phyloP scores from a whole-genome alignment of 2,888 invertebrate species.

The Agrochola circellaris region DNA sequence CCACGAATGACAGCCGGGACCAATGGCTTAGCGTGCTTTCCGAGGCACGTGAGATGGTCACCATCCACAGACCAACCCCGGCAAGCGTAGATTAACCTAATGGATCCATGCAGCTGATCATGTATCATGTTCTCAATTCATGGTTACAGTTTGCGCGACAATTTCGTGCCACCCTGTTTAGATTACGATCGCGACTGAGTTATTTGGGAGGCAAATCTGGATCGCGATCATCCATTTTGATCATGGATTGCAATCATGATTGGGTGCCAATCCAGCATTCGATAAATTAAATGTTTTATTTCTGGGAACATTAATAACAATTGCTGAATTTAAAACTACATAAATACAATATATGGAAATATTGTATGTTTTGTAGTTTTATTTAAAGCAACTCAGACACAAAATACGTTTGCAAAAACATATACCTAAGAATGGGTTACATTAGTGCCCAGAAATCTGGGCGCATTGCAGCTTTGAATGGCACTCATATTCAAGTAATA shows the following conservation, averaged over 20 bases:
- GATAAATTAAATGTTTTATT: background rate
- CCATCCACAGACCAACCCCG: too few relatives aligned
- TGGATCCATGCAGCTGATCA: too few relatives aligned
- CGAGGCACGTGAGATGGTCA: too few relatives aligned
- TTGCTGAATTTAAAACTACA: background rate
- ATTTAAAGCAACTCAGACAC: background rate
- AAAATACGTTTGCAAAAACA: background rate
- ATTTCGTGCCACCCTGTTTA: too few relatives aligned
- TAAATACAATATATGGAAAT: too few relatives aligned
- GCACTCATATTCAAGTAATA: constrained; percentile 26
- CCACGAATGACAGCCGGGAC: too few relatives aligned
- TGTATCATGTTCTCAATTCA: too few relatives aligned
- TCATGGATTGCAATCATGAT: background rate
- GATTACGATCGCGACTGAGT: background rate
- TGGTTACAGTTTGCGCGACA: too few relatives aligned
- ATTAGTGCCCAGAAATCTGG: background rate
- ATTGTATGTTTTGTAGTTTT: too few relatives aligned
- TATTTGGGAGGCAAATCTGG: background rate
- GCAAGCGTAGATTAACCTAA: too few relatives aligned
- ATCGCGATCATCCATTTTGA: background rate
- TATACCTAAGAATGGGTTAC: background rate
- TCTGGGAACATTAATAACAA: background rate
- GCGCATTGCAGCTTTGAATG: constrained; percentile 1
- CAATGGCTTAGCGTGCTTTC: too few relatives aligned
- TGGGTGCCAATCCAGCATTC: background rate